These are phyloP conservation scores for Caerostris extrusa DNA, from an alignment of 1,140 invertebrate genomes.

Conservation along the genomic window DNA sequence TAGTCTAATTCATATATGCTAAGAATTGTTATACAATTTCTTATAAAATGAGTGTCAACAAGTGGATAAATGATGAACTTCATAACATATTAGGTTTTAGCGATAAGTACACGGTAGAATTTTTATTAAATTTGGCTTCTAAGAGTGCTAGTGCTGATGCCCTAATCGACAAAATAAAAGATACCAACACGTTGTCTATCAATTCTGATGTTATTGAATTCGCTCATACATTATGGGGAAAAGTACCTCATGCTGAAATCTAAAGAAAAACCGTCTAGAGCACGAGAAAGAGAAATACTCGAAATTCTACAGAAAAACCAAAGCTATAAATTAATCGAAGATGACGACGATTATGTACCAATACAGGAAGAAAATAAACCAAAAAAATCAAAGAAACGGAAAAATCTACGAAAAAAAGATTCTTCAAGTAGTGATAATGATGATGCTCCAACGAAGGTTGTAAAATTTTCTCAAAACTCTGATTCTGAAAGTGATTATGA, in stretches of 20 bases:
- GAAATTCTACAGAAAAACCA: conserved; percentile 82
- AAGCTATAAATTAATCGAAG: conserved; percentile 81
- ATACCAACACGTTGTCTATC: conserved; percentile 83
- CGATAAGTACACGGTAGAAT: conserved; percentile 83
- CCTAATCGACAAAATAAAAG: conserved; percentile 82
- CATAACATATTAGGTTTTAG: conserved; percentile 84
- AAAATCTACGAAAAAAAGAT: conserved; percentile 71
- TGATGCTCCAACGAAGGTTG: neutral
- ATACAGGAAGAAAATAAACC: conserved; percentile 35
- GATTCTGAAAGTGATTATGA: conserved; percentile 77
- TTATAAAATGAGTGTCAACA: conserved; percentile 78
- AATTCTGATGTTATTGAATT: conserved; percentile 81
- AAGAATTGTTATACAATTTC: neutral
- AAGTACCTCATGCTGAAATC: conserved; percentile 77
- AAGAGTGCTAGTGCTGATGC: conserved; percentile 81
- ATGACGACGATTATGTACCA: conserved; percentile 81
- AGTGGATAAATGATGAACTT: conserved; percentile 84
- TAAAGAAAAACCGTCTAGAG: conserved; percentile 79
- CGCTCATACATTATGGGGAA: conserved; percentile 81
- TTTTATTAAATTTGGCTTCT: conserved; percentile 83
- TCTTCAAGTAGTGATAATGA: conserved; percentile 51
- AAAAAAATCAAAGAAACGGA: conserved; percentile 74
- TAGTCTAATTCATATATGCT: no score
- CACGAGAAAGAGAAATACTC: conserved; percentile 80
- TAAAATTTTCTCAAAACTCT: conserved; percentile 44